These are phyloP conservation scores for Gymnocephalus cernua DNA, from an alignment of 2,113 vertebrate genomes.

Conservation along the genomic window DNA sequence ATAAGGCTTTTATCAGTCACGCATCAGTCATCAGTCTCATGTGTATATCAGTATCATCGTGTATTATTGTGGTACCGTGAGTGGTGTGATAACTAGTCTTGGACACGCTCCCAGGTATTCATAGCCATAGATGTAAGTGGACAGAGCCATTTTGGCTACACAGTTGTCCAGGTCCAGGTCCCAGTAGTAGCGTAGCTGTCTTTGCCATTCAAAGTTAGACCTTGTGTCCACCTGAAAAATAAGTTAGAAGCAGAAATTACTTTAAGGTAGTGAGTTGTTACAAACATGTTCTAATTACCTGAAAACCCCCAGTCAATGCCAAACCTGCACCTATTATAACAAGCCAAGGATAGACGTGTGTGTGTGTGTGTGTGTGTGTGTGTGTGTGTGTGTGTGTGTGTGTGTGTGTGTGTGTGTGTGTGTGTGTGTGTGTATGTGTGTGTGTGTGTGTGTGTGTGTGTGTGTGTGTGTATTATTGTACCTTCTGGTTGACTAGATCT, in stretches of 20 bases:
- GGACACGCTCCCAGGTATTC: slow-evolving; percentile 89
- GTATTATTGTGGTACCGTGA: slow-evolving; percentile 76
- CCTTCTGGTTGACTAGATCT: slow-evolving; percentile 85
- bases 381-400: not conserved
- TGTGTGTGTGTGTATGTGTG: not conserved
- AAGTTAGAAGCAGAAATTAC: not conserved
- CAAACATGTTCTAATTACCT: not conserved
- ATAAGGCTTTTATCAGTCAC: too few species aligned
- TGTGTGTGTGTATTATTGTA: slow-evolving; percentile 41
- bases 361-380: not conserved
- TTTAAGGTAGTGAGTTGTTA: not conserved
- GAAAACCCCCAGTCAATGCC: not conserved
- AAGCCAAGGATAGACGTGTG: not conserved
- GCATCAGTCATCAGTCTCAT: too few species aligned
- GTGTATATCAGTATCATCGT: not conserved
- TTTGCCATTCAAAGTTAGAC: slow-evolving; percentile 89
- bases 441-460: not conserved
- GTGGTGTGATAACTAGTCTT: slow-evolving; percentile 87
- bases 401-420: not conserved
- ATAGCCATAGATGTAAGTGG: slow-evolving; percentile 88
- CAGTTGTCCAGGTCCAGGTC: slow-evolving; percentile 87
- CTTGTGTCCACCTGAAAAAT: slow-evolving; percentile 80
- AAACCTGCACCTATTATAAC: not conserved
- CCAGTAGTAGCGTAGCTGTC: slow-evolving; percentile 89
- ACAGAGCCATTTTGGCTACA: slow-evolving; percentile 88